Percentiles rank a stretch among this genome's conserved stretches.
Evolutionary conservation across 2,113 vertebrate genomes (phyloP).

Genomic region (Cygnus buccinator): DNA sequence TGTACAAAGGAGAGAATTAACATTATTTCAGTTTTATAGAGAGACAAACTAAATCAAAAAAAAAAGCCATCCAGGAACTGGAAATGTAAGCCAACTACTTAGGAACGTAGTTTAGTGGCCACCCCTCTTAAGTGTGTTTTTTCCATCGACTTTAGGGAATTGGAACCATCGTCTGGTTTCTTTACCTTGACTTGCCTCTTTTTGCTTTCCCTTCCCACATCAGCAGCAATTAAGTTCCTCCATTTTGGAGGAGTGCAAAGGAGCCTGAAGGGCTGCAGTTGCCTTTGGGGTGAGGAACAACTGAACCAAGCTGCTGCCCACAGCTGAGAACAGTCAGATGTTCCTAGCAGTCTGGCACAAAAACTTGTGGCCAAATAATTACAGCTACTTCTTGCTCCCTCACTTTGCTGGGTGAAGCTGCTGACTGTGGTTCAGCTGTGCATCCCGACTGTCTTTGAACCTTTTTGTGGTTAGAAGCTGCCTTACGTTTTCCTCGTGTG

Average conservation of each 20-base stretch:
- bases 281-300: not conserved
- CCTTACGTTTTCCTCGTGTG: not conserved
- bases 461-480: not conserved
- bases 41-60: not conserved
- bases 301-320: rapidly evolving
- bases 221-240: not conserved
- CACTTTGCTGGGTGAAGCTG: not conserved
- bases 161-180: not conserved
- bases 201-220: not conserved
- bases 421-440: not conserved
- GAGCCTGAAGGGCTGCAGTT: not conserved
- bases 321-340: not conserved
- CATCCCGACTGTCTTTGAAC: not conserved
- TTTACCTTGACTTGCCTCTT: not conserved
- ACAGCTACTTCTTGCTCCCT: not conserved
- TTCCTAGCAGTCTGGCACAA: not conserved
- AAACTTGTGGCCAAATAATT: not conserved
- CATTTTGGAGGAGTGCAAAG: not conserved
- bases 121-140: not conserved
- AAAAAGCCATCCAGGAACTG: not conserved
- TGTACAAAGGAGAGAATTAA: not conserved
- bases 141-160: not conserved
- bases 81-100: not conserved
- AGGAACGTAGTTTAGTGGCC: not conserved
- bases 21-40: not conserved